phyloP scores from a whole-genome alignment of 2,113 vertebrate genomes.

The Thinocorus orbignyianus region DNA sequence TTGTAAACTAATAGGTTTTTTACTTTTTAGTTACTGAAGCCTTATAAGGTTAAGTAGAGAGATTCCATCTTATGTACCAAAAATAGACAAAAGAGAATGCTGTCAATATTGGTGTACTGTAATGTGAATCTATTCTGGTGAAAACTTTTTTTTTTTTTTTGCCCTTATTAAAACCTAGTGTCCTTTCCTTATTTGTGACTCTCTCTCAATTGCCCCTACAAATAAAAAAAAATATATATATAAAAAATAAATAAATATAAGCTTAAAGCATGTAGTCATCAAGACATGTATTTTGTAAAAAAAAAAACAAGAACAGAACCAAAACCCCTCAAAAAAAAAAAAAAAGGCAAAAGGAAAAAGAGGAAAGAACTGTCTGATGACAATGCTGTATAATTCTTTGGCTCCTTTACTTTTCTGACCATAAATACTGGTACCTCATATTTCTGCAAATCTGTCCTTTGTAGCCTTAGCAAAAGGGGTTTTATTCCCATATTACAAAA shows the following conservation, averaged over 20 bases:
- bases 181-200: slow-evolving; percentile 81
- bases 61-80: slow-evolving; percentile 83
- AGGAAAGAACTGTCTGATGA: slow-evolving; percentile 36
- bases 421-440: slow-evolving; percentile 42
- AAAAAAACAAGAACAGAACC: neutral
- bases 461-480: slow-evolving; percentile 1
- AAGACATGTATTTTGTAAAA: slow-evolving; percentile 68
- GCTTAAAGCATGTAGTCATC: slow-evolving; percentile 66
- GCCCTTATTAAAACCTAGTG: slow-evolving; percentile 83
- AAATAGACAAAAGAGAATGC: slow-evolving; percentile 82
- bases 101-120: slow-evolving; percentile 83
- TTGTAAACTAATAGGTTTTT: slow-evolving; percentile 85
- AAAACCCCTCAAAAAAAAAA: neutral
- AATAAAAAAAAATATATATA: slow-evolving; percentile 43
- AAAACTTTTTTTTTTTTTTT: slow-evolving; percentile 68
- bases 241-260: slow-evolving; percentile 52
- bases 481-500: slow-evolving; percentile 21
- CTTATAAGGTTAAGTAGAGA: slow-evolving; percentile 81
- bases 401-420: slow-evolving; percentile 17
- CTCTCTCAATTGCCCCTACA: slow-evolving; percentile 78
- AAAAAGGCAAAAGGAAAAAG: neutral
- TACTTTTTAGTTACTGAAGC: slow-evolving; percentile 81
- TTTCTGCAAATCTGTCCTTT: slow-evolving; percentile 22
- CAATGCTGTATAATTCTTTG: slow-evolving; percentile 41
- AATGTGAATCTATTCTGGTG: slow-evolving; percentile 82